Percentiles rank a stretch among this genome's conserved stretches.
These are phyloP conservation scores for Sweltsa coloradensis DNA, from an alignment of 1,140 invertebrate species.

Conservation along the genomic window DNA sequence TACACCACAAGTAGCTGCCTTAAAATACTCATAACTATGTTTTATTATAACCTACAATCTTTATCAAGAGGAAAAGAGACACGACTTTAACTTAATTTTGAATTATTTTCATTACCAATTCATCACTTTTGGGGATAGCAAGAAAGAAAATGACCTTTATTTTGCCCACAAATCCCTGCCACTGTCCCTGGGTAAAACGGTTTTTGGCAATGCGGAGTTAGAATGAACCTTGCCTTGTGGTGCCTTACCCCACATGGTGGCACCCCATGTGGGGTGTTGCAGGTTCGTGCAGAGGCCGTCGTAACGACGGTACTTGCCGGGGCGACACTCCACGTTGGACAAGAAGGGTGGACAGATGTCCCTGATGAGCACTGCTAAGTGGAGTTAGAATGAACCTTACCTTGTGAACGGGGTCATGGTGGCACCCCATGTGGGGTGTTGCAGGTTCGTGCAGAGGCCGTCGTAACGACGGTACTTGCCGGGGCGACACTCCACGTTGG, in stretches of 20 bases:
- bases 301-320: conserved; percentile 79
- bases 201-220: neutral
- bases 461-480: conserved; percentile 85
- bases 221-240: too few relatives aligned
- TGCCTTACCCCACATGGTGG: conserved; percentile 48
- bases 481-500: conserved; percentile 72
- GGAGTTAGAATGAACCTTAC: too few relatives aligned
- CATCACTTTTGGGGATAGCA: too few relatives aligned
- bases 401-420: conserved; percentile 69
- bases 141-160: too few relatives aligned
- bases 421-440: conserved; percentile 85
- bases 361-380: conserved; percentile 44
- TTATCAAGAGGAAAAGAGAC: too few relatives aligned
- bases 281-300: conserved; percentile 92
- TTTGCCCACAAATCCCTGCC: too few relatives aligned
- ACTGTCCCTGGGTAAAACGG: neutral
- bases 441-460: conserved; percentile 86
- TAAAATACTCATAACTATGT: too few relatives aligned
- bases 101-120: too few relatives aligned
- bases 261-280: conserved; percentile 81
- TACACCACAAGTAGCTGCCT: too few relatives aligned
- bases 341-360: conserved; percentile 81
- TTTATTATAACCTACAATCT: too few relatives aligned
- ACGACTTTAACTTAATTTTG: too few relatives aligned
- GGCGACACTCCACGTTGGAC: conserved; percentile 71